phyloP scores from a whole-genome alignment of 2,113 vertebrate species.

The Cyanoderma ruficeps region DNA sequence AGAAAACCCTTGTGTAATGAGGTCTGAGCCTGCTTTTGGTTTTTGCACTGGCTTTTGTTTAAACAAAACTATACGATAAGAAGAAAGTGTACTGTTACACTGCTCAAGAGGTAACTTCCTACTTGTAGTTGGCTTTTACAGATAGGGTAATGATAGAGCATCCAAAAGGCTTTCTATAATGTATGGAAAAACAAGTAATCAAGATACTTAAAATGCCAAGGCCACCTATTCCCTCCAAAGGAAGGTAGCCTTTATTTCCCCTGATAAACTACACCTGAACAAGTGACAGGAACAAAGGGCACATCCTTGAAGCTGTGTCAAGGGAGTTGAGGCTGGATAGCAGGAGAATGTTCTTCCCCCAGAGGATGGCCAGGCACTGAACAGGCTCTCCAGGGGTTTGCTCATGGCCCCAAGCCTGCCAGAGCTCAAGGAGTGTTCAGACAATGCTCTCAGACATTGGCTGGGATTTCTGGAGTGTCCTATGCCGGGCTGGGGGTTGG shows the following conservation, averaged over 20 bases:
- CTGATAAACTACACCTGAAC: background rate
- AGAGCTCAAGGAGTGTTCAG: background rate
- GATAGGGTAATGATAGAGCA: background rate
- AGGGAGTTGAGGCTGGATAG: background rate
- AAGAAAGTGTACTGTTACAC: background rate
- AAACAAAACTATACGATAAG: background rate
- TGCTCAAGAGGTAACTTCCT: background rate
- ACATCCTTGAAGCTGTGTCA: no score
- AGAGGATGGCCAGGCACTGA: background rate
- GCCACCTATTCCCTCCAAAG: background rate
- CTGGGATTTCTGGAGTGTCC: background rate
- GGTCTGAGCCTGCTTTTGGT: background rate
- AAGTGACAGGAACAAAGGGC: background rate
- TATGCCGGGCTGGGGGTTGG: background rate
- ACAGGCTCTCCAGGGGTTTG: background rate
- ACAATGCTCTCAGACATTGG: accelerated
- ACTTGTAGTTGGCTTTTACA: background rate
- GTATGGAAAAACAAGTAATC: background rate
- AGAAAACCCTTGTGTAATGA: background rate
- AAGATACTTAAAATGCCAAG: background rate
- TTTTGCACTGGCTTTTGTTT: background rate
- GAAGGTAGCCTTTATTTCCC: background rate
- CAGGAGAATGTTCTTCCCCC: background rate
- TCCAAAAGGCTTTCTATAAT: background rate
- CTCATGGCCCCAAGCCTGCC: background rate